Evolutionary conservation across 2,797 vertebrate genomes (phyloP), one percentile per base, ranked within the genome.

Genomic region (Enteromius afrohamiltoni): DNA sequence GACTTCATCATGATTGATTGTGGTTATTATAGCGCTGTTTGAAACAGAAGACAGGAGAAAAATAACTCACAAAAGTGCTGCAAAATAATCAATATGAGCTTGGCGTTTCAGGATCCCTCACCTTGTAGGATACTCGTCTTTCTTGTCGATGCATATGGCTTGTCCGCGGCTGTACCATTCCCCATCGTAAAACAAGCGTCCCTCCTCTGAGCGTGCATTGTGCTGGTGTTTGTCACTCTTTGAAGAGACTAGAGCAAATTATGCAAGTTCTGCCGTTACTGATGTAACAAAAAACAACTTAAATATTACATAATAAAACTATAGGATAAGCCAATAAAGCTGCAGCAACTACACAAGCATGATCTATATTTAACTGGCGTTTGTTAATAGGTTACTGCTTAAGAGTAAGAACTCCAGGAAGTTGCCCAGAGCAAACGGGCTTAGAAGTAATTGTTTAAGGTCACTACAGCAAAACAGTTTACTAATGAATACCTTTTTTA

Each of bases 1-100:
- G 89, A 99, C 97, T 95, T 99, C 98, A 87, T 99, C 97, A 42
- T 97, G 96, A 96, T 98, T 99, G 95, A 99, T 96, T 86, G 97
- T 98, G 91, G 98, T 99, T 94, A 99, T 99, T 94, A 97, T 90
- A 85, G 97, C 98, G 89, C 98, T 99, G 93, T 76, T 91, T 87
- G 85, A 87, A 47, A 86, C 45, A 87, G 81, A 82, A 79, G 47
- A 84, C 81, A 80, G 85, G 53, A 23, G 65, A 73, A 55, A 19
- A 64, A 67, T 13, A 16, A 1, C 62, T 82, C 23, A 86, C 47
- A 86, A 45, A 53, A 45, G 49, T 34, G 53, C 37, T 31, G 40
- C 53, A 81, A 49, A 65, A 53, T 21, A 40, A 84, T 55, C 42
- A 42, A 62, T 67, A 58, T 10, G 6, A 26, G 40, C 75, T 42